Base-by-base conservation (phyloP, 2,797 vertebrate species). In the Ambastaia sidthimunki region DNA sequence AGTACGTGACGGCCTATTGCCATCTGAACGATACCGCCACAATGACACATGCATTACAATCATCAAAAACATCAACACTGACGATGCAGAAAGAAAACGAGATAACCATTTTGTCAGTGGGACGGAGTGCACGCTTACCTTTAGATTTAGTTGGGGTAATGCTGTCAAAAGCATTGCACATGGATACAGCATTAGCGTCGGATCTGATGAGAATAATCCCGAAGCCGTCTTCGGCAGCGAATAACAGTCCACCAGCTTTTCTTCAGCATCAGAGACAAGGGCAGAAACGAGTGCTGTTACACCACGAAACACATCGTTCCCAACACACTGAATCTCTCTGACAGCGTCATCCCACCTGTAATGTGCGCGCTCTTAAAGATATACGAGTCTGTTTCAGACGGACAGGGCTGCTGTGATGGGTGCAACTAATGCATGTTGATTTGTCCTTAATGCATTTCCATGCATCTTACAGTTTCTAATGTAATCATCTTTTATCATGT, bases 341-440 rank as follows among this genome's bases (percentile, higher is more conserved):
- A 89, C 90, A 63, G 87, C 87, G 87, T 92, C 88, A 92, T 90
- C 91, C 80, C 83, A 88, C 84, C 84, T 86, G 85, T 85, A 83
- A 73, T 78, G 75, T 71, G 74, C 73, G 50, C 68, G 67, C 59
- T 80, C 85, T 87, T 87, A 87, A 85, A 87, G 86, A 70, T 55
- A 84, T 80, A 83, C 47, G 71, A 82, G 77, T 47, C 78, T 41
- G 48, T 66, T 81, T 34, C 25, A 59, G 18, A 23, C 72, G 59
- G 44, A 19, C 15, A 10, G 31, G 15, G 55, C 6, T 23, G 21
- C 13, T n/a, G 41, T 28, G n/a, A 55, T 48, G 52, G 67, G 54
- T n/a, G 63, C 25, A 10, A 52, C 13, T 52, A 66, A 31, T 37
- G 48, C 31, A 7, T 31, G 47, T 13, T 1, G 3, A 55, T 44